Base-by-base conservation (phyloP, 2,113 vertebrate genomes). In the Sinocyclocheilus anshuiensis region DNA sequence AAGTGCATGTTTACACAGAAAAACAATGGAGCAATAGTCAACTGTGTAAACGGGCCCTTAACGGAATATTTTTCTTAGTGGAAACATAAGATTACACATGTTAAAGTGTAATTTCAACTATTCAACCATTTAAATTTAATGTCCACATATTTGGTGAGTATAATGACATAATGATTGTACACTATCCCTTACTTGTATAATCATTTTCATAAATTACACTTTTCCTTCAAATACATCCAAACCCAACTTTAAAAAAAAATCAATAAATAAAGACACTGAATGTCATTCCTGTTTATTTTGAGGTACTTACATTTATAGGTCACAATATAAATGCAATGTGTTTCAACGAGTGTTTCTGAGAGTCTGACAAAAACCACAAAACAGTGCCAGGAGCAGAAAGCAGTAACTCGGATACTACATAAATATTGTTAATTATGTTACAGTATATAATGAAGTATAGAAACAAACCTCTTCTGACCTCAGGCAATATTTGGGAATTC, bases 211-310 rank as follows among this genome's bases (percentile, higher is more conserved):
- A 57, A 20, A 20, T 57, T 57, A 59, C 9, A 22, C 7, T 59
- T 59, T 59, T 59, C 18, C 20, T 59, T 59, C 20, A 59, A 59
- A 59, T 59, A n/a, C 20, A 59, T 22, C 20, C 57, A 59, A 22
- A 9, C 20, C 2, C 57, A 59, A 59, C 8, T 22, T n/a, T 10
- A 7, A 39, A 16, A 16, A 20, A 57, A 57, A 57, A 20, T 0
- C 6, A 22, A n/a, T 22, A n/a, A 59, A 59, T 22, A 9, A 81
- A 71, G n/a, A 72, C 69, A 15, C 42, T 33, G 24, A 84, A 65
- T 22, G 33, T 86, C 71, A 88, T 88, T 86, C 39, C n/a, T 72
- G 42, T 89, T 89, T 88, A 89, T 86, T 88, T 67, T 86, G 87
- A 89, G 87, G 84, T 84, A 72, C 59, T 81, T 84, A 74, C 85